Evolutionary conservation across 2,113 vertebrate genomes (phyloP), one percentile per base, ranked within the genome.

Genomic region (Sinocyclocheilus grahami): DNA sequence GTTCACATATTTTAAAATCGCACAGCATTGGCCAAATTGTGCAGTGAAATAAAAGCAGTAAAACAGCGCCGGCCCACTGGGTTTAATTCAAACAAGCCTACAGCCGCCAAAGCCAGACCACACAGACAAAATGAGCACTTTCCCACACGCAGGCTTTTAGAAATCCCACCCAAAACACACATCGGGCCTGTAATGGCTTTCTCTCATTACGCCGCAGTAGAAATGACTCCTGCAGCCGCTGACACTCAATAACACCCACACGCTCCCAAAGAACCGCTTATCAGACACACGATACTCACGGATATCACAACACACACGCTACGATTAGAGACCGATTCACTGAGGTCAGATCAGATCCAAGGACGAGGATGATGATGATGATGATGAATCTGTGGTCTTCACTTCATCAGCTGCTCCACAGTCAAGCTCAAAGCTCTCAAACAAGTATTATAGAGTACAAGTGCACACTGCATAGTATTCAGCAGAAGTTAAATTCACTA

Each of bases 1-100:
- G 42, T 42, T 42, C 42, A 42, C 42, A 42, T 42, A 42, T 42
- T 42, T 42, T 8, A 42, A 42, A 42, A 42, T 8, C 42, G 9
- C 8, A 42, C 42, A 42, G 42, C 42, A 42, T 1, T 42, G 7
- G 42, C 42, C 42, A 42, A 42, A 42, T 9, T 42, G 42, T 42
- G 42, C 39, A 82, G 86, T 89, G 79, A 90, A 86, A 86, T 88
- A 82, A 88, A 87, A 83, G 74, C 83, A 81, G 72, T 88, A 84
- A 90, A 77, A 65, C 86, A 33, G 90, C 83, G 51, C 55, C 33
- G 13, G 22, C 12, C 3, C 71, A 82, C 71, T 79, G 51, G 75
- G 37, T 82, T 53, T 87, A 89, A 84, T 85, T 82, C 86, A 85
- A 58, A 75, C 86, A 89, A 75, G 82, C 89, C 83, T 67, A 82